Evolutionary conservation across 2,888 invertebrate genomes (phyloP).

Genomic region (Cetonia aurata): DNA sequence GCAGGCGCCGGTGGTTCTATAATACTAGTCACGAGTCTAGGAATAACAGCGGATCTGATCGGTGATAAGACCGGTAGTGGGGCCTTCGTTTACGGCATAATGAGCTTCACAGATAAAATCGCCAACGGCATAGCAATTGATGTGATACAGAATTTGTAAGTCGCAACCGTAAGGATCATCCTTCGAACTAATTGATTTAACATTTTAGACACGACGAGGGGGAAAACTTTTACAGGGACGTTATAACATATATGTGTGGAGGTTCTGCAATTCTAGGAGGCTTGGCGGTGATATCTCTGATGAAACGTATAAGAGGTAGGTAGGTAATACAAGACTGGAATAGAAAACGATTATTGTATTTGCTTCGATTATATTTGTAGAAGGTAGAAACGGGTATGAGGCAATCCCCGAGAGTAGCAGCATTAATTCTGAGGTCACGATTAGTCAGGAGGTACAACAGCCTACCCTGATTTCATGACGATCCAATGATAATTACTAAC

Average conservation of each 20-base stretch:
- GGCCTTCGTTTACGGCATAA: conserved; percentile 92
- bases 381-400: conserved; percentile 18
- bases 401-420: conserved; percentile 42
- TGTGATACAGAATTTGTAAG: conserved; percentile 82
- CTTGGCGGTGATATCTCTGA: conserved; percentile 61
- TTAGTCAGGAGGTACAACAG: conserved; percentile 25
- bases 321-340: conserved; percentile 37
- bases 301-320: conserved; percentile 55
- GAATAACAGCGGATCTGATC: conserved; percentile 90
- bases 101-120: conserved; percentile 94
- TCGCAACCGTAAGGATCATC: conserved; percentile 48
- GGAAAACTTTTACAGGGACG: conserved; percentile 68
- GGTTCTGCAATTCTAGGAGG: conserved; percentile 69
- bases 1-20: conserved; percentile 84
- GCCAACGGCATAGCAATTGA: conserved; percentile 89
- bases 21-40: conserved; percentile 87
- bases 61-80: conserved; percentile 85
- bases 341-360: neutral
- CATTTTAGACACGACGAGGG: neutral
- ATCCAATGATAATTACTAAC: neutral
- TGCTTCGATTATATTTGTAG: conserved; percentile 19
- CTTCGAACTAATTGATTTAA: too few relatives aligned
- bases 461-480: conserved; percentile 39
- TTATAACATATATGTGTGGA: conserved; percentile 71
- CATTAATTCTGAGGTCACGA: conserved; percentile 41